Conservation (phyloP, 2,113 vertebrate genomes). For the Tichodroma muraria region DNA sequence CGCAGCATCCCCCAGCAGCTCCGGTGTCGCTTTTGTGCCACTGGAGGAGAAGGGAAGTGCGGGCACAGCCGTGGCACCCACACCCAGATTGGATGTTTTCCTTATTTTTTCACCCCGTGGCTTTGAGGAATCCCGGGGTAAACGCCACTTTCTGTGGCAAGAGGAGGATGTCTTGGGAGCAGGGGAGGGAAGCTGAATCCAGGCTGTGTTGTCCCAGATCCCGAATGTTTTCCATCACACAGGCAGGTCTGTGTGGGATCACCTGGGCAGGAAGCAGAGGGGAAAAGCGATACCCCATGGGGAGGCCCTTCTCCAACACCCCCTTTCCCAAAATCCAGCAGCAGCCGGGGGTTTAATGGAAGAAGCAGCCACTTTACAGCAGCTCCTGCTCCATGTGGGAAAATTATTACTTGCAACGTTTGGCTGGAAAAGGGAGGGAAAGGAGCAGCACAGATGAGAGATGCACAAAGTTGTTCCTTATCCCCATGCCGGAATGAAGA, state of each 20-base stretch:
- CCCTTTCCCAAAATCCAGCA: conserved; percentile 14
- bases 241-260: conserved; percentile 53
- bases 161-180: neutral
- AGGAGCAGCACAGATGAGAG: neutral
- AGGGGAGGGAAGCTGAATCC: neutral
- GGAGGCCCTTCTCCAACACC: conserved; percentile 26
- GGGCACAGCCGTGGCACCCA: neutral
- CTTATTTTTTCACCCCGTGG: neutral
- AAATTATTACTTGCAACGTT: conserved; percentile 17
- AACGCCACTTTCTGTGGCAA: neutral
- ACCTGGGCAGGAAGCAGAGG: conserved; percentile 48
- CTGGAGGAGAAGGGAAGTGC: fast-evolving
- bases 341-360: conserved; percentile 3
- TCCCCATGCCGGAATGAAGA: neutral
- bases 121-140: neutral
- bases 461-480: neutral
- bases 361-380: conserved; percentile 45
- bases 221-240: conserved; percentile 9
- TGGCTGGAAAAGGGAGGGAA: neutral
- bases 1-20: neutral
- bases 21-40: fast-evolving
- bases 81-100: neutral
- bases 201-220: neutral
- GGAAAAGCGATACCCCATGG: conserved; percentile 47
- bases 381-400: conserved; percentile 33